A percentile compares a stretch with the other conserved stretches of the same genome.
phyloP scores from a whole-genome alignment of 2,888 invertebrate genomes.

The Ptilodon capucinus region DNA sequence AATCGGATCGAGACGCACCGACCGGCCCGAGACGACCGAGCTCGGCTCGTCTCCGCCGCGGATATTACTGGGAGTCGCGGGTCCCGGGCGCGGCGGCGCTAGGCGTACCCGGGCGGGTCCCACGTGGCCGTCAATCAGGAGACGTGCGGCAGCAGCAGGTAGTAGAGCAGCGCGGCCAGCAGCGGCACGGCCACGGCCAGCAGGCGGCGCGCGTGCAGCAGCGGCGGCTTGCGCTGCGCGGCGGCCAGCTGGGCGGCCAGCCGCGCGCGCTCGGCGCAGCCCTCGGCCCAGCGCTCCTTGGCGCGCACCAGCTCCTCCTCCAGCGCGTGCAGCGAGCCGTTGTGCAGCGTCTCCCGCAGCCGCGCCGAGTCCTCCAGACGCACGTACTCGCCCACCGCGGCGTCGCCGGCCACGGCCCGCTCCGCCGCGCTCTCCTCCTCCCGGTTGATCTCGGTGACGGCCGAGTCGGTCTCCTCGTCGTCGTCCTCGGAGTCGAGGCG shows the following conservation, averaged over 20 bases:
- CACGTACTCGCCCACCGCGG: conserved; percentile 43
- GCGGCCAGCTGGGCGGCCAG: conserved; percentile 79
- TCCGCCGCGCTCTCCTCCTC: conserved; percentile 29
- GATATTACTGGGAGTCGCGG: conserved; percentile 18
- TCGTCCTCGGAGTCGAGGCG: conserved; percentile 71
- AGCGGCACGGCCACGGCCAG: conserved; percentile 78
- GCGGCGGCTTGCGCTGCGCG: conserved; percentile 70
- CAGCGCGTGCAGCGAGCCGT: conserved; percentile 83
- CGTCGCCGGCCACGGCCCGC: conserved; percentile 7
- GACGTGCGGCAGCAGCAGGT: conserved; percentile 81
- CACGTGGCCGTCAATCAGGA: conserved; percentile 85
- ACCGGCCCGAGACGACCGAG: conserved; percentile 24
- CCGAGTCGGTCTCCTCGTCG: conserved; percentile 70
- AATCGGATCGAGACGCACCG: conserved; percentile 39
- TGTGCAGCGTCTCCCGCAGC: conserved; percentile 61
- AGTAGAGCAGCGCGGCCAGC: conserved; percentile 82
- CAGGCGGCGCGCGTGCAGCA: conserved; percentile 78
- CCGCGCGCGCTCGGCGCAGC: conserved; percentile 83
- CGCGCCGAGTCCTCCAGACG: conserved; percentile 56
- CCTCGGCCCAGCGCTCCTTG: conserved; percentile 87
- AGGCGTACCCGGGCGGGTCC: conserved; percentile 78
- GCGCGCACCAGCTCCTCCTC: conserved; percentile 89
- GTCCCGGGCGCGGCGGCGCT: conserved; percentile 30
- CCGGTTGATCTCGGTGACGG: conserved; percentile 58
- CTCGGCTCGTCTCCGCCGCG: conserved; percentile 8